Conservation (phyloP, 2,113 vertebrate genomes). For the Balaeniceps rex region DNA sequence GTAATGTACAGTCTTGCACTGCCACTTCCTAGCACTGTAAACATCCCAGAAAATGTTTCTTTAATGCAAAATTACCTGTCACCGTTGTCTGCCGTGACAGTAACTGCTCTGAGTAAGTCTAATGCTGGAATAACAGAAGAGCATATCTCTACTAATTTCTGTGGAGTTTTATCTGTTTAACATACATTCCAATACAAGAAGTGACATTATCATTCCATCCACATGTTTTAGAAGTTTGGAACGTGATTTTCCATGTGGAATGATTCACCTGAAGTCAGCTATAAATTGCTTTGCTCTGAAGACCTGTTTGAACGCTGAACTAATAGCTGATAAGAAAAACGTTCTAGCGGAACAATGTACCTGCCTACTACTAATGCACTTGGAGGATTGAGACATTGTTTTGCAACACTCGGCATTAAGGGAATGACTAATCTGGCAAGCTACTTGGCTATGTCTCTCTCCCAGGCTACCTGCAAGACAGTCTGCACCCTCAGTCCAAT, state of each 20-base stretch:
- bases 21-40: neutral
- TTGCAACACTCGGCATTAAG: neutral
- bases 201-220: neutral
- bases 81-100: neutral
- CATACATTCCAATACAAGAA: neutral
- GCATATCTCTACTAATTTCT: neutral
- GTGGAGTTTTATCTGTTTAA: neutral
- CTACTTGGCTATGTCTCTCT: neutral
- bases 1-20: neutral
- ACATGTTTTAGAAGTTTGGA: neutral
- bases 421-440: neutral
- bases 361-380: neutral
- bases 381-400: neutral
- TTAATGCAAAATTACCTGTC: neutral
- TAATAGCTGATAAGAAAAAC: neutral
- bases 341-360: neutral
- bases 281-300: neutral
- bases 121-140: neutral
- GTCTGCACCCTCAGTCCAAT: neutral
- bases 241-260: neutral
- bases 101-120: neutral
- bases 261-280: neutral
- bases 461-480: neutral
- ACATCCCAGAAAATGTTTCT: neutral
- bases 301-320: neutral